Base-by-base conservation (phyloP, 1,140 invertebrate genomes). In the Probaryconus sp. region DNA sequence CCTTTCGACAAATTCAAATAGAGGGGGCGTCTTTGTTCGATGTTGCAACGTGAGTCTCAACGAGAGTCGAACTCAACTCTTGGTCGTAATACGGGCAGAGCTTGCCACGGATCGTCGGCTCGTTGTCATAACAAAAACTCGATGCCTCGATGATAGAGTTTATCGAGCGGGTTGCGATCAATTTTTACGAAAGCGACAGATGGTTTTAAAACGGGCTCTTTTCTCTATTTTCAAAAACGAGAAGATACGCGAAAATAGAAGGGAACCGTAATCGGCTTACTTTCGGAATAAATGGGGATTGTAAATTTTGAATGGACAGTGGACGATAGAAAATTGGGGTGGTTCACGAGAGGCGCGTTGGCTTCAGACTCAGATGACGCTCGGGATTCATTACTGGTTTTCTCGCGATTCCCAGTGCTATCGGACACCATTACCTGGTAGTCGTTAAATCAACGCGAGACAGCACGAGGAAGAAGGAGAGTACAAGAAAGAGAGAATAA, bases 61-160 rank as follows among this genome's bases (percentile, higher is more conserved):
- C 24, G 21, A 28, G 20, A 61, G 33, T n/a, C n/a, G n/a, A n/a
- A n/a, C n/a, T n/a, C 24, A 28, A 47, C 43, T 48, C 35, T 60
- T 38, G 18, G 30, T 48, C 42, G 48, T 18, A 51, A 51, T 48
- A 16, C 26, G 26, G 38, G 5, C 21, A 60, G 53, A 64, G 51
- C 45, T 48, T 63, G 61, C 64, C 70, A 81, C 81, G 83, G 80
- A 81, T 85, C 83, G 79, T 35, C 79, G 71, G 64, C 53, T 78
- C 75, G 79, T 83, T 86, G 84, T 87, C 85, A 87, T 86, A 87
- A 87, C 82, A 87, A 83, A 82, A 87, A 87, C 79, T 67, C 80
- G 84, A 87, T 65, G 71, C 76, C 50, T 1, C 42, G 21, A 30
- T 48, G 58, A 47, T 53, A 45, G 43, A 43, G 11, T 60, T 40